Conservation (phyloP, 2,888 invertebrate species). For the Netelia fuscicornis region DNA sequence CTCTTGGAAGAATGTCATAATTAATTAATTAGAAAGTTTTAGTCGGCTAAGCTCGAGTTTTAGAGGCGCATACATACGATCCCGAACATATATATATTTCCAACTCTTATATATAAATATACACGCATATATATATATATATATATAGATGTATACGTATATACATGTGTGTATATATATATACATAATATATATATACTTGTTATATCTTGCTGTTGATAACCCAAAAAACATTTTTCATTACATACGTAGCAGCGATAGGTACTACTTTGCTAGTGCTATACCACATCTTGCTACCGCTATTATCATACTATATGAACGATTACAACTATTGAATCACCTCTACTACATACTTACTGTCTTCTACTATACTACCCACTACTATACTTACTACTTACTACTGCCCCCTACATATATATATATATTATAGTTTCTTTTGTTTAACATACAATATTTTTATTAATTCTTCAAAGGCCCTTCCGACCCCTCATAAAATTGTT, state of each 20-base stretch:
- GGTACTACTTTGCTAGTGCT: constrained; percentile 71
- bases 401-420: background rate
- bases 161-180: constrained; percentile 10
- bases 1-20: constrained; percentile 57
- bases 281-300: constrained; percentile 66
- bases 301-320: constrained; percentile 53
- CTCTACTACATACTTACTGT: constrained; percentile 63
- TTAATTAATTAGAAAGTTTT: constrained; percentile 71
- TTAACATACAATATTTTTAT: constrained; percentile 21
- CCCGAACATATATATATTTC: constrained; percentile 43
- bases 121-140: constrained; percentile 25
- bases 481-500: constrained; percentile 29
- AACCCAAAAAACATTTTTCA: constrained; percentile 56
- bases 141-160: constrained; percentile 25
- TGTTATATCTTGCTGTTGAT: constrained; percentile 69
- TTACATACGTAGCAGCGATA: constrained; percentile 74
- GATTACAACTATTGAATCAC: constrained; percentile 62
- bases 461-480: constrained; percentile 16
- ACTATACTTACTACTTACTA: constrained; percentile 64
- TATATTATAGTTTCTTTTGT: constrained; percentile 12
- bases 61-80: constrained; percentile 72
- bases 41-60: constrained; percentile 79
- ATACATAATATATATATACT: constrained; percentile 13
- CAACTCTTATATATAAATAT: constrained; percentile 18
- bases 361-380: constrained; percentile 72